phyloP scores from a whole-genome alignment of 2,113 vertebrate genomes.

The Thomomys bottae region DNA sequence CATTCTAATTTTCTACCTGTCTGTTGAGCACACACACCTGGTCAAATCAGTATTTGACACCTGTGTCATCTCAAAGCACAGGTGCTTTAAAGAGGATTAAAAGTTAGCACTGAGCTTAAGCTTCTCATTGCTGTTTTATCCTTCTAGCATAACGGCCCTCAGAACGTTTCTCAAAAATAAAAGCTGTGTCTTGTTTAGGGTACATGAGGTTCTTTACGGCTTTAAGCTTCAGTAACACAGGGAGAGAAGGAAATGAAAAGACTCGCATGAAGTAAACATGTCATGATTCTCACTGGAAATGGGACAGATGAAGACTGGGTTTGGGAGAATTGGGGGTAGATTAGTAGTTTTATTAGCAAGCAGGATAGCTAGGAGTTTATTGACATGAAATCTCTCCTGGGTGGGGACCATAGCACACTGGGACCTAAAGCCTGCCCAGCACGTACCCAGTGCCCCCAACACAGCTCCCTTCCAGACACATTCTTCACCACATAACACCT shows the following conservation, averaged over 20 bases:
- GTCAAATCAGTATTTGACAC: background rate
- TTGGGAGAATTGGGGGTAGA: background rate
- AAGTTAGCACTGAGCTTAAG: background rate
- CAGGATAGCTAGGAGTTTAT: background rate
- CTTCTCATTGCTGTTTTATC: background rate
- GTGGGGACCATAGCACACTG: background rate
- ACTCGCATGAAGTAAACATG: background rate
- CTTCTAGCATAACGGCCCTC: background rate
- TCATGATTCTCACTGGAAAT: background rate
- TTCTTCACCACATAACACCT: background rate
- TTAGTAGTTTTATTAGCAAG: background rate
- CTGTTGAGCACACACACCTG: background rate
- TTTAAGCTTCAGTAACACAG: background rate
- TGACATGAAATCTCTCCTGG: background rate
- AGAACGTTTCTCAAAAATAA: background rate
- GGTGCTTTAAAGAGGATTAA: background rate
- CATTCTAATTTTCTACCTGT: background rate
- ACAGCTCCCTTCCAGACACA: background rate
- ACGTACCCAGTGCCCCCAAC: background rate
- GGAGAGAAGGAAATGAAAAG: background rate
- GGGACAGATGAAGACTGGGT: background rate
- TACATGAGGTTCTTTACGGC: background rate
- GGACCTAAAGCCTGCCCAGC: rapidly evolving
- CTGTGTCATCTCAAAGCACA: background rate
- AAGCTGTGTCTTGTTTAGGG: background rate